A percentile compares a stretch with the other conserved stretches of the same genome.
Conservation (phyloP, 2,797 vertebrate genomes). For the Megaceryle alcyon region DNA sequence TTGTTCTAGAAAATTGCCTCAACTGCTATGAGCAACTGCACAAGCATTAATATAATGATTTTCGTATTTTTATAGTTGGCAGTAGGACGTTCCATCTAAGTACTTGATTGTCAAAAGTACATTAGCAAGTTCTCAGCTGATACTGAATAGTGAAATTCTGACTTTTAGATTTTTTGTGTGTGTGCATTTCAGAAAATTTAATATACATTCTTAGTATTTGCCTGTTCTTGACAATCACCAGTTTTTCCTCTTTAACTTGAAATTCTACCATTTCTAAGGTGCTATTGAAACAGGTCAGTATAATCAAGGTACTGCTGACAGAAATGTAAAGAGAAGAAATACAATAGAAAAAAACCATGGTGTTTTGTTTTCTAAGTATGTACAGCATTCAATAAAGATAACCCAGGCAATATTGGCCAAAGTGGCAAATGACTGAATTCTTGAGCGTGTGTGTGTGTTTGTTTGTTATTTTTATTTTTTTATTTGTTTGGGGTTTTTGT, state of each 20-base stretch:
- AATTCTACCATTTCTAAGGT: constrained; percentile 18
- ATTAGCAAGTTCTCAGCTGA: neutral
- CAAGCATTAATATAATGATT: neutral
- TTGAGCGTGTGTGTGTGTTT: neutral
- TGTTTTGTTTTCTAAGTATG: constrained; percentile 27
- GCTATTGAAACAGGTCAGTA: constrained; percentile 38
- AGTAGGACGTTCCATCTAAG: neutral
- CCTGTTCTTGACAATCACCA: neutral
- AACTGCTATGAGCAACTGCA: neutral
- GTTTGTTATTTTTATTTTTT: no score
- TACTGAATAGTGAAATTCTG: neutral
- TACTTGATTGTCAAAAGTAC: neutral
- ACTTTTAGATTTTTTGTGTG: neutral
- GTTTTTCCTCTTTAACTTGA: neutral
- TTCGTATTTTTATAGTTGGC: neutral
- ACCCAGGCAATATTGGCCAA: neutral
- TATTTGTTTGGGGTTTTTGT: no score
- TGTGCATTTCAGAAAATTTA: constrained; percentile 10
- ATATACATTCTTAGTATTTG: neutral
- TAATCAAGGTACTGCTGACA: constrained; percentile 30
- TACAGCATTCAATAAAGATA: constrained; percentile 55
- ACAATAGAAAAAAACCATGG: neutral
- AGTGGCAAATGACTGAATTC: neutral
- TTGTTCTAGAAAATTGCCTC: neutral
- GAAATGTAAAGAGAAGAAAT: constrained; percentile 29